Evolutionary conservation across 2,888 invertebrate species (phyloP), one percentile per base, ranked within the genome.

Genomic region (Spilosoma lubricipeda): DNA sequence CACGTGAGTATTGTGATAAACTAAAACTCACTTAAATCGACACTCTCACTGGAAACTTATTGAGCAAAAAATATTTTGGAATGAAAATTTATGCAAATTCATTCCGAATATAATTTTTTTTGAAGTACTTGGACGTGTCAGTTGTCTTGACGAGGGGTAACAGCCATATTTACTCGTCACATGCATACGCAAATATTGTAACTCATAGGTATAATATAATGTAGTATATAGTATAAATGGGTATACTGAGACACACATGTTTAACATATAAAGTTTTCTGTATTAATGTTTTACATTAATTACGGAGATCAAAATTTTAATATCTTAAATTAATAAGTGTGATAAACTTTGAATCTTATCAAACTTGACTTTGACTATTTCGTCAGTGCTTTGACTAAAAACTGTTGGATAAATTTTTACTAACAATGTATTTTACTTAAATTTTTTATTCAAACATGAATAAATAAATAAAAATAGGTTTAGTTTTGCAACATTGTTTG

Each of bases 151-250:
- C 42, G 48, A 67, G 71, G 56, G 52, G 67, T 45, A 30, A 36
- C 36, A 39, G n/a, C 59, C 39, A 23, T 56, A 66, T 66, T 56
- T 52, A 72, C 65, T 79, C 70, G 70, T 71, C 81, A 68, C 67
- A 70, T 64, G 70, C 33, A 33, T 65, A 71, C 20, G 71, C 56
- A 33, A 72, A 71, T 79, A 72, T 67, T 48, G 45, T 63, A 30
- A 23, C 23, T 67, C 64, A 52, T 68, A 67, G 67, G 67, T 70
- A 67, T 23, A 30, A 30, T 30, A 27, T 36, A 39, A 39, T 39
- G 39, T 39, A 39, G 1, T 39, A 9, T 39, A 39, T 39, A 39
- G 39, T 39, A 11, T 39, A 27, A 52, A 65, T 71, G 65, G 30
- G 30, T 33, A 48, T 48, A 9, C 20, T 70, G n/a, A 30, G 8